Conservation (phyloP, 2,888 invertebrate genomes). For the Arge pagana region DNA sequence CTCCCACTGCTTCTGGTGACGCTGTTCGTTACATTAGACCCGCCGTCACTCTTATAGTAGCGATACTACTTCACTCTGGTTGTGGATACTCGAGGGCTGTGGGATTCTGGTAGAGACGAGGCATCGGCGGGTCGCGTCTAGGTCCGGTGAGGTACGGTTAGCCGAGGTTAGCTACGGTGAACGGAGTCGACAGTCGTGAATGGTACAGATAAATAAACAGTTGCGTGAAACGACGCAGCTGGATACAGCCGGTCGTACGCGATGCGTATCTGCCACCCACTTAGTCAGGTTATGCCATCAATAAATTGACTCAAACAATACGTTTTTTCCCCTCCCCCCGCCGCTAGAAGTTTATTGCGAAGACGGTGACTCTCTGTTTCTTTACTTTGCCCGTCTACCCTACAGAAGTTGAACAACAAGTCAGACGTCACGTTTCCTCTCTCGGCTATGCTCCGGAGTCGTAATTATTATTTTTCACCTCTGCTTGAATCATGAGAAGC, state of each 20-base stretch:
- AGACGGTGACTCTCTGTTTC: no score
- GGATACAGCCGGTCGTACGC: slow-evolving; percentile 26
- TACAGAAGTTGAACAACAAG: no score
- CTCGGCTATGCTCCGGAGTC: no score
- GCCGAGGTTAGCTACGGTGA: background rate
- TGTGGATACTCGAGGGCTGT: slow-evolving; percentile 1
- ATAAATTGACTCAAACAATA: background rate
- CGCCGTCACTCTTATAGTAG: background rate
- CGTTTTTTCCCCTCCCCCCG: slow-evolving; percentile 3
- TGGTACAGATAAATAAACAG: slow-evolving; percentile 41
- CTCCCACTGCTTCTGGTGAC: background rate
- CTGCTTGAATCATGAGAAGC: no score
- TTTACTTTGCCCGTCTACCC: no score
- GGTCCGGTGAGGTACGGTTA: no score
- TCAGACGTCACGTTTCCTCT: no score
- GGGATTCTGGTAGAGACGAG: background rate
- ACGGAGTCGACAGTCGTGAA: background rate
- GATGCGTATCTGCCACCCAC: slow-evolving; percentile 12
- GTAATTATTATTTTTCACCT: no score
- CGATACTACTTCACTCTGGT: background rate
- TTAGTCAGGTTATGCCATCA: background rate
- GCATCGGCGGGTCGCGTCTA: slow-evolving; percentile 7
- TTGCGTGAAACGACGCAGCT: slow-evolving; percentile 40
- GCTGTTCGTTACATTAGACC: background rate
- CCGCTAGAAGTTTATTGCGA: no score